Percentiles rank a stretch among this genome's conserved stretches.
phyloP scores from a whole-genome alignment of 2,888 invertebrate species.

The Sicus ferrugineus region DNA sequence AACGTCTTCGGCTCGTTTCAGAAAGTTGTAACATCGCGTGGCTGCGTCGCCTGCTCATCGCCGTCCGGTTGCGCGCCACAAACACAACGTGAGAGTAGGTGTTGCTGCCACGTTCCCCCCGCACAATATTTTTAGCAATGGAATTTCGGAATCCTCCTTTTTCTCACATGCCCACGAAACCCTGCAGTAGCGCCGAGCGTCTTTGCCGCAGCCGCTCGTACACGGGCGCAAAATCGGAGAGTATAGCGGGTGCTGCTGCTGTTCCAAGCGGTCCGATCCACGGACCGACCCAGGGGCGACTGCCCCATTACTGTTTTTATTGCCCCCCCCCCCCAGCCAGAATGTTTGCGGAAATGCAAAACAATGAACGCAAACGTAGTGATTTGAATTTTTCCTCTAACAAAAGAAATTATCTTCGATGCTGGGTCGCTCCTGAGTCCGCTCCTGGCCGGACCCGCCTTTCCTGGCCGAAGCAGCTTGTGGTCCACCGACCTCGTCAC shows the following conservation, averaged over 20 bases:
- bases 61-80: background rate
- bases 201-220: too few relatives aligned
- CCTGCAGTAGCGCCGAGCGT: background rate
- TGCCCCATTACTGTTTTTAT: too few relatives aligned
- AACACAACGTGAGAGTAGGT: constrained; percentile 38
- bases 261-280: too few relatives aligned
- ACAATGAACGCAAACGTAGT: too few relatives aligned
- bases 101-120: too few relatives aligned
- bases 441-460: background rate
- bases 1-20: constrained; percentile 6
- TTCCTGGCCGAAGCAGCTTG: background rate
- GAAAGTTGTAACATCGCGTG: background rate
- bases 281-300: too few relatives aligned
- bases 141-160: constrained; percentile 42
- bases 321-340: too few relatives aligned
- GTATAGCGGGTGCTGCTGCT: background rate
- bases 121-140: constrained; percentile 44
- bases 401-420: too few relatives aligned
- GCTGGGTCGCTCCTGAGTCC: too few relatives aligned
- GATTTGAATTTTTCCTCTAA: too few relatives aligned
- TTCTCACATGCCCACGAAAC: too few relatives aligned
- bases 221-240: background rate
- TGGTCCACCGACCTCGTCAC: background rate
- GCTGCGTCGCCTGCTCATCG: background rate
- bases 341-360: too few relatives aligned